These are phyloP conservation scores for Turritopsis dohrnii DNA, from an alignment of 30 jellyfish, hydroid and myxozoan species.

Conservation along the genomic window DNA sequence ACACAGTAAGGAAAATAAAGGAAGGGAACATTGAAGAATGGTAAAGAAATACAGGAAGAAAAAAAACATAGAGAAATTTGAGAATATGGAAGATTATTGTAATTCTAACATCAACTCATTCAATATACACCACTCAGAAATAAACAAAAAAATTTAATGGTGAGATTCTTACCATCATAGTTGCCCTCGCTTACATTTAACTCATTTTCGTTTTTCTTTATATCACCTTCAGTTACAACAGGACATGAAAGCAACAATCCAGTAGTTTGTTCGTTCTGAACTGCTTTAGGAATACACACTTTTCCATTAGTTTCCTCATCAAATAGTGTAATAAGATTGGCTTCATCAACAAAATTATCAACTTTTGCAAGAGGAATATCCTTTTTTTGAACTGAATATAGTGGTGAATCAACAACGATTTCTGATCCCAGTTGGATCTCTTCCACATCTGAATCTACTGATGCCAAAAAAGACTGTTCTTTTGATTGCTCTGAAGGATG, in stretches of 20 bases:
- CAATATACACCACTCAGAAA: no score
- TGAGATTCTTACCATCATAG: neutral
- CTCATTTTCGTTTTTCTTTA: neutral
- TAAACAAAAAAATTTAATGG: no score
- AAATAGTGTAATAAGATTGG: neutral
- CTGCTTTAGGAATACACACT: neutral
- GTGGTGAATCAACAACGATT: neutral
- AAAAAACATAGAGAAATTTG: no score
- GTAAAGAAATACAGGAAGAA: no score
- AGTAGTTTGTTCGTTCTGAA: neutral
- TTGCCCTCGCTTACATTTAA: neutral
- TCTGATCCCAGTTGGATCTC: neutral
- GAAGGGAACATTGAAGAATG: no score
- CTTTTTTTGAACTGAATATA: neutral
- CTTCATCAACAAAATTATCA: conserved; percentile 13
- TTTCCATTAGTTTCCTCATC: neutral
- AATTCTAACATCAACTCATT: no score
- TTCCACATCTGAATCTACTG: neutral
- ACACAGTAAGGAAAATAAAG: no score
- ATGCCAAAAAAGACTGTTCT: neutral
- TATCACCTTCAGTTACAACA: neutral
- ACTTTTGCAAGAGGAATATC: conserved; percentile 4
- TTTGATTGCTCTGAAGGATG: no score
- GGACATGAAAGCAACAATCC: neutral
- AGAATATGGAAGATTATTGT: no score